phyloP scores from a whole-genome alignment of 2,113 vertebrate species.

The Phocoena phocoena region DNA sequence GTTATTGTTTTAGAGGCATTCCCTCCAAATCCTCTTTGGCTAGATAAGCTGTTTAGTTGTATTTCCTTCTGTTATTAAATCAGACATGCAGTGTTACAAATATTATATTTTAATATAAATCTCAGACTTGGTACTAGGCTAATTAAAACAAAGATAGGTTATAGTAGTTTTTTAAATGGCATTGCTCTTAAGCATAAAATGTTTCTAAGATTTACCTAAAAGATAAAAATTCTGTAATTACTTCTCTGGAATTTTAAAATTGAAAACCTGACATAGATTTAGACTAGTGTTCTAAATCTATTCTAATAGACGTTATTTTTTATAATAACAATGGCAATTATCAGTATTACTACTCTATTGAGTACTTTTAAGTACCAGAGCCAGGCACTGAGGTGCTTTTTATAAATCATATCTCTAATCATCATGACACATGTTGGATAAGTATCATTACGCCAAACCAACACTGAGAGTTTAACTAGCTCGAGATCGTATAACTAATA shows the following conservation, averaged over 20 bases:
- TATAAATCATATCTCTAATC: background rate
- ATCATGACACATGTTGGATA: background rate
- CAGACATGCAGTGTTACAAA: background rate
- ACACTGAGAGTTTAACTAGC: background rate
- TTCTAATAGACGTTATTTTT: background rate
- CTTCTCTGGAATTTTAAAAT: slow-evolving; percentile 37
- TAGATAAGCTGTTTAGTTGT: background rate
- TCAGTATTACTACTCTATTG: background rate
- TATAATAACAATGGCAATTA: background rate
- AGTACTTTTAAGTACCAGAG: background rate
- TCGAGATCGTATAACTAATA: background rate
- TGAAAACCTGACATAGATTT: slow-evolving; percentile 5
- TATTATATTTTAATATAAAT: background rate
- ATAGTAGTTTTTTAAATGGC: background rate
- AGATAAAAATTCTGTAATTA: background rate
- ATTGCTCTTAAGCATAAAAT: slow-evolving; percentile 12
- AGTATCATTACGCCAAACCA: background rate
- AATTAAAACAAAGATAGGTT: background rate
- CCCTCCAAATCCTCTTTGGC: background rate
- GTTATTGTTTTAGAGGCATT: background rate
- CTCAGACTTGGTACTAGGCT: background rate
- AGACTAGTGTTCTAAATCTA: background rate
- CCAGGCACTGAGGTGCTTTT: background rate
- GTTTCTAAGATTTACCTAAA: background rate
- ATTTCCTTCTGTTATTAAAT: background rate